A percentile compares a stretch with the other conserved stretches of the same genome.
phyloP scores from a whole-genome alignment of 1,140 invertebrate species.

The Rhyacophila brunnea region DNA sequence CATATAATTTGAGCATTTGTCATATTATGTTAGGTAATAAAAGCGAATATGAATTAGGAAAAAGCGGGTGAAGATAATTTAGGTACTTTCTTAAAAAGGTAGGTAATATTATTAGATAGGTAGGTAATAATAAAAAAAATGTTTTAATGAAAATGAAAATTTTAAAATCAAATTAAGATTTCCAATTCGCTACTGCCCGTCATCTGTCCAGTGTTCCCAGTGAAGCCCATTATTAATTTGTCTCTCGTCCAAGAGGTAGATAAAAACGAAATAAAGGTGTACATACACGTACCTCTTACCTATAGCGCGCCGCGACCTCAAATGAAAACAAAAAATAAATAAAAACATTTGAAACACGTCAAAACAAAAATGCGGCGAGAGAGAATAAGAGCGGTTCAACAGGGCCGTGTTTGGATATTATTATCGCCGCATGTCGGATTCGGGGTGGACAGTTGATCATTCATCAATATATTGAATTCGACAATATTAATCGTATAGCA shows the following conservation, averaged over 20 bases:
- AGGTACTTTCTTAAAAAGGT: no score
- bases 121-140: no score
- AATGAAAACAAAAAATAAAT: conserved; percentile 7
- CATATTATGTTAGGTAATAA: no score
- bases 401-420: not conserved
- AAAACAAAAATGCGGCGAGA: conserved; percentile 25
- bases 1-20: no score
- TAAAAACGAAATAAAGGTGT: not conserved
- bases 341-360: conserved; percentile 30
- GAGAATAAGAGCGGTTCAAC: conserved; percentile 12
- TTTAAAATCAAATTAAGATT: no score
- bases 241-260: conserved; percentile 22
- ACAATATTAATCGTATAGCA: no score
- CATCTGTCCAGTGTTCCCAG: conserved; percentile 19
- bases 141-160: no score
- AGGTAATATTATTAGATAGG: no score
- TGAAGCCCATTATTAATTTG: conserved; percentile 34
- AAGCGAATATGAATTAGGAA: no score
- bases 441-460: not conserved
- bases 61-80: no score
- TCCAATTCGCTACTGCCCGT: not conserved
- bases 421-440: not conserved
- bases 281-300: not conserved
- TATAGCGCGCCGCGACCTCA: conserved; percentile 1
- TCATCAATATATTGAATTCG: not conserved